phyloP scores from a whole-genome alignment of 2,797 vertebrate species.

The Xerus rutilus region DNA sequence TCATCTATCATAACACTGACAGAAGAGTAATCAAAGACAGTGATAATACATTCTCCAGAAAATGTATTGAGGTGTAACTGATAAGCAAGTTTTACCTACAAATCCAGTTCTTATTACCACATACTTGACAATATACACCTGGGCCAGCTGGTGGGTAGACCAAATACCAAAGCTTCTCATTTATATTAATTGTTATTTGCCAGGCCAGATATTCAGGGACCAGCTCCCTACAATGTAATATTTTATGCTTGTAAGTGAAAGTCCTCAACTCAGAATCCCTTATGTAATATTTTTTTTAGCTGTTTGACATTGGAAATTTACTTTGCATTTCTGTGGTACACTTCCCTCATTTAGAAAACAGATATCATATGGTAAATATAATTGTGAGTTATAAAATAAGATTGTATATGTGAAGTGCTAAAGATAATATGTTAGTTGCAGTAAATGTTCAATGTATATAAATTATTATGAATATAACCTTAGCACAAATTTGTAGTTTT shows the following conservation, averaged over 20 bases:
- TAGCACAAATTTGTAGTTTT: background rate
- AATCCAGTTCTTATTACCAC: conserved; percentile 78
- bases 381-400: background rate
- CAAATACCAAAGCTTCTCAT: background rate
- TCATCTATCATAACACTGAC: background rate
- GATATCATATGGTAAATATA: background rate
- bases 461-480: background rate
- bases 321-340: background rate
- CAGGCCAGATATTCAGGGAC: background rate
- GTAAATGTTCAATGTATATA: background rate
- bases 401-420: background rate
- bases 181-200: background rate
- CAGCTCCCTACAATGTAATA: background rate
- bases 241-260: background rate
- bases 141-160: background rate
- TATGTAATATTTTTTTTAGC: background rate
- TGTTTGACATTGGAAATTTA: background rate
- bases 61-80: conserved; percentile 92
- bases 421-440: background rate
- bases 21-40: conserved; percentile 83
- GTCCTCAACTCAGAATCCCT: background rate
- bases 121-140: background rate
- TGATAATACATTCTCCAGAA: conserved; percentile 91
- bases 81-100: conserved; percentile 92
- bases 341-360: background rate